Base-by-base conservation (phyloP, 2,113 vertebrate species). In the Heterotilapia buettikoferi region DNA sequence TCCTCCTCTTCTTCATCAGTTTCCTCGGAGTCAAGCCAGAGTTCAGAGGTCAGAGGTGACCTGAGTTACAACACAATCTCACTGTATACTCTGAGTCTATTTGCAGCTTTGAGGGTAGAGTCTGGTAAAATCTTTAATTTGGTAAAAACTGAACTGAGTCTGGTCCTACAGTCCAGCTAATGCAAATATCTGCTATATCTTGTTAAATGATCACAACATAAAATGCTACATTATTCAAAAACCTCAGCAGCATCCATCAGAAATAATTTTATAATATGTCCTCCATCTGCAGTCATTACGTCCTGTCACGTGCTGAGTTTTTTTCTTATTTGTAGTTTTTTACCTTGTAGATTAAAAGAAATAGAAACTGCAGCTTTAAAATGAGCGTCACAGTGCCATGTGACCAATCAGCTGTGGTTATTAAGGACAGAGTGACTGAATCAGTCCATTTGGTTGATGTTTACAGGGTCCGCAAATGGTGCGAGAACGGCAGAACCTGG, bases 1-100 rank as follows among this genome's bases (percentile, higher is more conserved):
- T 83, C 88, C 3, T 91, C 88, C 1, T 90, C 91, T 0, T 90
- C 90, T 5, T 91, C 87, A 9, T 84, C 90, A 9, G 68, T 5
- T 3, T 86, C 86, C 2, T 92, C 91, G 1, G 84, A 89, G 78
- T 92, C 89, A 4, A 92, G 89, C 47, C 89, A 89, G 52, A 89
- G 84, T 56, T 83, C 84, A 80, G 80, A 88, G 90, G 90, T 91
- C 81, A 91, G 89, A 59, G 40, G 2, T 29, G 11, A 9, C 10
- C 6, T 0, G 29, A 78, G 6, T 57, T 43, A 47, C 4, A 66
- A 63, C 57, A 76, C 68, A 16, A 7, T 76, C 24, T 29, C 24
- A 76, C 4, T 47, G 24, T 31, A 1, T 76, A 0, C 71, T 29
- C 43, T 7, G 24, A 31, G 24, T 50, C 26, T 50, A 19, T 19